Evolutionary conservation across 2,797 vertebrate genomes (phyloP).

Genomic region (Sitta carolinensis): DNA sequence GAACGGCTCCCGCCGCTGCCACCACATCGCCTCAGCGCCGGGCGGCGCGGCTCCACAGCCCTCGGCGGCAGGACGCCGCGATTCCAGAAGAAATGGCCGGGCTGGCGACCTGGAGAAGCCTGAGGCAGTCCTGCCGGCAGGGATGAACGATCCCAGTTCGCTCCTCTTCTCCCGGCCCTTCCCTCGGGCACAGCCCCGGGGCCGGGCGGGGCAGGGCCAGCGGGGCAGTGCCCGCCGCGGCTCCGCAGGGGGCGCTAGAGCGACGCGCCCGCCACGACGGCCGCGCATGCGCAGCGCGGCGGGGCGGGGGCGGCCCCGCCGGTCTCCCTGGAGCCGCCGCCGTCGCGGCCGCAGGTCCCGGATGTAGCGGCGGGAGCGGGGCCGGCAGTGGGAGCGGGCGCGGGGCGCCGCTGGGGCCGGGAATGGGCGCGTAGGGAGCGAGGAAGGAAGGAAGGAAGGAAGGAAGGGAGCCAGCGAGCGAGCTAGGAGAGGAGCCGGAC

Average conservation of each 20-base stretch:
- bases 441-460: background rate
- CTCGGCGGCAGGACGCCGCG: too few relatives aligned
- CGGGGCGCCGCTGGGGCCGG: background rate
- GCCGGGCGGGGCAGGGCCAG: too few relatives aligned
- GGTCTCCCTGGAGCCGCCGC: background rate
- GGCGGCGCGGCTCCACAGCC: too few relatives aligned
- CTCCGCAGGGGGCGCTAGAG: background rate
- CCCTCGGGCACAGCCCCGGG: background rate
- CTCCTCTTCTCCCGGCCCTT: fast-evolving
- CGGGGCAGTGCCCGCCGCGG: background rate
- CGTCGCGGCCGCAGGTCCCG: conserved; percentile 33
- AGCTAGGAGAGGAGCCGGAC: background rate
- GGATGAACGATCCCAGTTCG: fast-evolving
- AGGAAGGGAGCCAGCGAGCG: background rate
- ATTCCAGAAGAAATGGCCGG: background rate
- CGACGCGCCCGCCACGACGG: too few relatives aligned
- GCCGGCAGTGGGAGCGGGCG: background rate
- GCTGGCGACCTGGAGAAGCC: background rate
- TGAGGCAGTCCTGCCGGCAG: background rate
- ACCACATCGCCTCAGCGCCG: background rate
- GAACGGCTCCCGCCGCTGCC: background rate
- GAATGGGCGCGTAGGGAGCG: background rate
- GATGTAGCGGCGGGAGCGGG: conserved; percentile 64
- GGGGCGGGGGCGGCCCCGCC: background rate
- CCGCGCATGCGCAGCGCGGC: background rate